Conservation (phyloP, 2,113 vertebrate genomes). For the Anarrhichthys ocellatus region DNA sequence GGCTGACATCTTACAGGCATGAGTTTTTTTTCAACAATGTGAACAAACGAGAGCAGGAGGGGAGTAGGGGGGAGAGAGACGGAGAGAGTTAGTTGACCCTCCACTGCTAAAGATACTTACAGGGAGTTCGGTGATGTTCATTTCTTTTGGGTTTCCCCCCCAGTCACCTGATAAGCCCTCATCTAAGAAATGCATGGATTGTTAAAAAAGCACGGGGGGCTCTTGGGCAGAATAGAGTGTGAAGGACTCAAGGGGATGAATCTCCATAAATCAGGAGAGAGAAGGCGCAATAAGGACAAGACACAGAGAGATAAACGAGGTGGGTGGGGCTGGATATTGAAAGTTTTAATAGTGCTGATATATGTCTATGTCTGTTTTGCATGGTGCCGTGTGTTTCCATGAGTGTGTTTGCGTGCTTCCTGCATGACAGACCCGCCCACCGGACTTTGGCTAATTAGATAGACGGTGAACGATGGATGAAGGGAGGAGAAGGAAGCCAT, state of each 20-base stretch:
- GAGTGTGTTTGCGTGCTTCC: constrained; percentile 23
- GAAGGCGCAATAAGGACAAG: constrained; percentile 1
- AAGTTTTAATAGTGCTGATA: constrained; percentile 55
- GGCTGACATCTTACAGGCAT: constrained; percentile 21
- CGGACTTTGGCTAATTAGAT: constrained; percentile 57
- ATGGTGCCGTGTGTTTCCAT: constrained; percentile 11
- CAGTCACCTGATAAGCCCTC: constrained; percentile 13
- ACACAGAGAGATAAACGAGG: constrained; percentile 52
- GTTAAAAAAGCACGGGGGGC: neutral
- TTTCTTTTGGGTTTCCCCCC: neutral
- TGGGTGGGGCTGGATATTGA: constrained; percentile 51
- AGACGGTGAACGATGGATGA: constrained; percentile 31
- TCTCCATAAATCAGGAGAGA: constrained; percentile 42
- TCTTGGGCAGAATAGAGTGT: constrained; percentile 12
- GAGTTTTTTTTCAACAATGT: neutral
- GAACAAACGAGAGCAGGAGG: neutral
- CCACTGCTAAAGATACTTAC: neutral
- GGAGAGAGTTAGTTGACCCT: neutral
- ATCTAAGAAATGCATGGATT: constrained; percentile 12
- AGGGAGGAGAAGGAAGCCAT: constrained; percentile 17
- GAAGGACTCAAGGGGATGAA: constrained; percentile 40
- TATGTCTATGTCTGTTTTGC: constrained; percentile 39
- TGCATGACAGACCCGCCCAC: constrained; percentile 30
- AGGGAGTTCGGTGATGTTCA: neutral
- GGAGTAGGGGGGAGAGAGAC: neutral